Evolutionary conservation across 2,797 vertebrate species (phyloP).

Genomic region (Gymnothorax reevesii): DNA sequence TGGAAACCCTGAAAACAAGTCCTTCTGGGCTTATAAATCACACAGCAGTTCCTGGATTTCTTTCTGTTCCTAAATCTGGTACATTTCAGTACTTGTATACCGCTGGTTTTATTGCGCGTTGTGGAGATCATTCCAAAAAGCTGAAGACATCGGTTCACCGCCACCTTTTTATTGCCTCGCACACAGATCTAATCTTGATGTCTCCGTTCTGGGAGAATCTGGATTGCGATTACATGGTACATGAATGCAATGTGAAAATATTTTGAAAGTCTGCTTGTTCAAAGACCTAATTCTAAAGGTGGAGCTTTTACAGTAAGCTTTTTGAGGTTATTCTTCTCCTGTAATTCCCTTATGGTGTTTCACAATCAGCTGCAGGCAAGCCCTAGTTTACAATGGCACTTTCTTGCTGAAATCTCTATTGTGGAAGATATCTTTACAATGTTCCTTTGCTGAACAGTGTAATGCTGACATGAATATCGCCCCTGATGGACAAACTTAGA

Average conservation of each 20-base stretch:
- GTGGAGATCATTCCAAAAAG: not conserved
- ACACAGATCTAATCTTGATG: not conserved
- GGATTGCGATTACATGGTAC: not conserved
- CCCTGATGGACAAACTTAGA: no score
- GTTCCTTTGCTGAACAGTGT: no score
- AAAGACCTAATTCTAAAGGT: not conserved
- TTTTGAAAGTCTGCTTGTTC: not conserved
- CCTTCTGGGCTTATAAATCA: constrained; percentile 35
- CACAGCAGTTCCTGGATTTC: constrained; percentile 20
- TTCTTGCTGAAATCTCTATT: no score
- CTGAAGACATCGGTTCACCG: not conserved
- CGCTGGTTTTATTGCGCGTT: constrained; percentile 7
- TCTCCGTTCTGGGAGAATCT: not conserved
- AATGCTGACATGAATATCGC: no score
- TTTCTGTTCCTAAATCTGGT: constrained; percentile 26
- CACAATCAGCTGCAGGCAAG: not conserved
- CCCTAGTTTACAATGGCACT: no score
- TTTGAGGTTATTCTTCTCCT: not conserved
- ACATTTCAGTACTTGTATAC: constrained; percentile 28
- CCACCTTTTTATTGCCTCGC: not conserved
- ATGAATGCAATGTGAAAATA: not conserved
- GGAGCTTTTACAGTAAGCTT: not conserved
- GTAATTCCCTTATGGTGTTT: not conserved
- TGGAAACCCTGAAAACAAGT: constrained; percentile 5
- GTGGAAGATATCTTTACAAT: no score